Evolutionary conservation across 1,140 invertebrate genomes (phyloP).

Genomic region (Saccostrea echinata): DNA sequence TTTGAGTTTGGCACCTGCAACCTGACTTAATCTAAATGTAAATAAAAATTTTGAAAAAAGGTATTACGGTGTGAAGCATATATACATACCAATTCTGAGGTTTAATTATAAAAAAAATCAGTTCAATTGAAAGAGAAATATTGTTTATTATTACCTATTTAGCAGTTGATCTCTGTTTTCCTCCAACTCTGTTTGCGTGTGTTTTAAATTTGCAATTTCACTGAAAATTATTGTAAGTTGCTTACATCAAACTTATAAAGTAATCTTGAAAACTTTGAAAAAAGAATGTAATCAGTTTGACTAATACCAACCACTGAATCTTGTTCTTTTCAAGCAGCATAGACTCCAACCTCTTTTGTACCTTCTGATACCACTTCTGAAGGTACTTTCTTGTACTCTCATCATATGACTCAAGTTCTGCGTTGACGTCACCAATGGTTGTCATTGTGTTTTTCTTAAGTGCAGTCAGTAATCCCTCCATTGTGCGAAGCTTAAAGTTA

Average conservation of each 20-base stretch:
- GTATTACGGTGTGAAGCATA: not conserved
- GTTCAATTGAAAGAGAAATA: not conserved
- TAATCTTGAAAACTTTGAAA: too few relatives aligned
- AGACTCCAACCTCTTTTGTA: not conserved
- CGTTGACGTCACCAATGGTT: not conserved
- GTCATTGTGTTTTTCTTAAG: not conserved
- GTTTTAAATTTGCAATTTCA: not conserved
- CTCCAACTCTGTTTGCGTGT: not conserved
- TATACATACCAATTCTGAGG: too few relatives aligned
- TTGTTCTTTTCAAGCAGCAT: not conserved
- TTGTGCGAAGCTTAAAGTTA: not conserved
- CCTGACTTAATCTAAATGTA: not conserved
- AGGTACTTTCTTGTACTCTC: not conserved
- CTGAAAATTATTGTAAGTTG: not conserved
- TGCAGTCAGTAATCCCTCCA: not conserved
- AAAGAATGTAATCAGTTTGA: not conserved
- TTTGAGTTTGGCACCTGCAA: conserved; percentile 20
- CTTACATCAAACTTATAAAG: too few relatives aligned
- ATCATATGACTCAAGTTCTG: not conserved
- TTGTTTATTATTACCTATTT: not conserved
- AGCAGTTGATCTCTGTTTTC: not conserved
- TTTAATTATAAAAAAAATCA: not conserved
- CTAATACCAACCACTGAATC: not conserved
- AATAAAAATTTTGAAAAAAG: not conserved
- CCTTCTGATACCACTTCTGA: not conserved